Percentiles rank a stretch among this genome's conserved stretches.
Conservation (phyloP, 30 jellyfish, hydroid and myxozoan genomes). For the Hydra vulgaris region DNA sequence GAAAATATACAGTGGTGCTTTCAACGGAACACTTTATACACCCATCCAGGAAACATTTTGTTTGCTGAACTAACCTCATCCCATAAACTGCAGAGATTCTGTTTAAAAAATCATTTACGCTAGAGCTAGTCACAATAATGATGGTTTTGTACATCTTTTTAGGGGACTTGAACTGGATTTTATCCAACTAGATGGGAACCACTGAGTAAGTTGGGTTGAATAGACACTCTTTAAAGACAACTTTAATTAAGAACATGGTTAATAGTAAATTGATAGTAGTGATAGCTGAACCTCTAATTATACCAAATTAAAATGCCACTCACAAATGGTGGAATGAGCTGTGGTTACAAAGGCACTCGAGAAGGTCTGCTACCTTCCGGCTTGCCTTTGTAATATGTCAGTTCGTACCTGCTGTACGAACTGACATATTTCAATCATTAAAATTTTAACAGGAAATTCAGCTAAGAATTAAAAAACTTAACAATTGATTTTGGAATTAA, state of each 20-base stretch:
- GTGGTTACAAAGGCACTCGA: neutral
- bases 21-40: neutral
- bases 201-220: neutral
- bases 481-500: no score
- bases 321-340: neutral
- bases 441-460: no score
- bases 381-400: neutral
- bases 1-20: neutral
- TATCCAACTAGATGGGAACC: neutral
- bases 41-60: neutral
- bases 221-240: neutral
- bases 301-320: neutral
- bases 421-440: no score
- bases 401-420: no score
- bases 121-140: neutral
- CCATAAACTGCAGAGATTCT: neutral
- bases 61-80: neutral
- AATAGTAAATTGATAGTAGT: neutral
- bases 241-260: neutral
- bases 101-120: neutral
- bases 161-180: neutral
- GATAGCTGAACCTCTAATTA: neutral
- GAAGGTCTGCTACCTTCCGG: slow-evolving; percentile 1
- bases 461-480: no score
- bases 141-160: neutral